These are phyloP conservation scores for Lagria hirta DNA, from an alignment of 2,888 invertebrate species.

Conservation along the genomic window DNA sequence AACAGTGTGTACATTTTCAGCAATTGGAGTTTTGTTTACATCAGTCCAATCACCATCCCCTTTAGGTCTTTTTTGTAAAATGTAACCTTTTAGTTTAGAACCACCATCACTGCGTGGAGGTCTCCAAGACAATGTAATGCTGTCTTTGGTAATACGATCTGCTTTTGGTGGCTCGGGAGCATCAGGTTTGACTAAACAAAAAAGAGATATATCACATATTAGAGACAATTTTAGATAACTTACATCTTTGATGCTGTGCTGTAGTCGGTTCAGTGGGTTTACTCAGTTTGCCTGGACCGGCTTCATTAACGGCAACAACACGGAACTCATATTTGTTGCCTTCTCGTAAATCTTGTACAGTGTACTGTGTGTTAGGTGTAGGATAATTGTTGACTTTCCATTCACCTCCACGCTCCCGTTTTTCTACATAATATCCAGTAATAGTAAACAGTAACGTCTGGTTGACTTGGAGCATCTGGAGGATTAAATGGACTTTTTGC, in stretches of 20 bases:
- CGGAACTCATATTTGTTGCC: slow-evolving; percentile 95
- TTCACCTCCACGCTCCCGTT: slow-evolving; percentile 90
- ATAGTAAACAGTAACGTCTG: slow-evolving; percentile 81
- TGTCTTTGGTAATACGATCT: slow-evolving; percentile 87
- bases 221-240: slow-evolving; percentile 37
- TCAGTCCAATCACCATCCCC: slow-evolving; percentile 83
- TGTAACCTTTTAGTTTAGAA: slow-evolving; percentile 87
- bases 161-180: slow-evolving; percentile 91
- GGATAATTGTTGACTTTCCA: slow-evolving; percentile 94
- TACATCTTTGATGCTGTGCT: slow-evolving; percentile 82
- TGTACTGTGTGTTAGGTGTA: slow-evolving; percentile 88
- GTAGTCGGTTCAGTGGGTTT: slow-evolving; percentile 90
- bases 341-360: slow-evolving; percentile 87
- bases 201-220: not conserved
- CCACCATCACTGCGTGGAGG: slow-evolving; percentile 88
- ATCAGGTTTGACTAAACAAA: slow-evolving; percentile 68
- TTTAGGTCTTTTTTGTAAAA: slow-evolving; percentile 84
- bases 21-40: slow-evolving; percentile 77
- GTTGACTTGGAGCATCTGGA: slow-evolving; percentile 86
- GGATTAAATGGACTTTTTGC: slow-evolving; percentile 98
- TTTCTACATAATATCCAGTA: slow-evolving; percentile 88
- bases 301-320: slow-evolving; percentile 93
- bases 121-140: slow-evolving; percentile 87
- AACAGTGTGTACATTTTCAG: slow-evolving; percentile 76
- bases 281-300: slow-evolving; percentile 95